Evolutionary conservation across 2,113 vertebrate species (phyloP).

Genomic region (Colaptes auratus): DNA sequence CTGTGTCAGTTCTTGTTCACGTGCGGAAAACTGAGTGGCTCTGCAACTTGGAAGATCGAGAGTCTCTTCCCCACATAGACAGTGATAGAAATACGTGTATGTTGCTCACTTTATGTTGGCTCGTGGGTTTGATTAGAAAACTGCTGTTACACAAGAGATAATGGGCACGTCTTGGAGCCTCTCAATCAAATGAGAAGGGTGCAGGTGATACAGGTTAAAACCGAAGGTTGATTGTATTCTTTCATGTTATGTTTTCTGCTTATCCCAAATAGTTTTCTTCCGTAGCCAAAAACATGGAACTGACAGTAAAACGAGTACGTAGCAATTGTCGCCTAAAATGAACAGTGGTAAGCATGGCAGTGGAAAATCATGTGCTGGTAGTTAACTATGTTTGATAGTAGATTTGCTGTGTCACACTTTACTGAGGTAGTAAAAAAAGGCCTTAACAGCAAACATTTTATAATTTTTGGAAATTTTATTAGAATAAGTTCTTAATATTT

Average conservation of each 20-base stretch:
- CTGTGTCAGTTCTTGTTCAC: not conserved
- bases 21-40: fast-evolving
- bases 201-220: not conserved
- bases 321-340: fast-evolving
- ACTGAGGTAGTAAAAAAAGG: not conserved
- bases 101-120: not conserved
- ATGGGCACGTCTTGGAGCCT: not conserved
- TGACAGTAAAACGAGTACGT: not conserved
- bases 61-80: not conserved
- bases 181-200: not conserved
- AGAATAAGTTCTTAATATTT: not conserved
- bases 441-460: not conserved
- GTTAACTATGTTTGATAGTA: not conserved
- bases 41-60: not conserved
- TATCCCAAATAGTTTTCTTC: not conserved
- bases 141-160: not conserved
- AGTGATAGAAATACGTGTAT: not conserved
- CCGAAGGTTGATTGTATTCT: not conserved
- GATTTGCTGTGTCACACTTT: slow-evolving; percentile 34
- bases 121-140: not conserved
- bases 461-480: not conserved
- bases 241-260: fast-evolving
- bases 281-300: not conserved
- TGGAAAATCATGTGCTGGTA: not conserved
- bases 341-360: fast-evolving